Evolutionary conservation across 2,797 vertebrate species (phyloP).

Genomic region (Falco peregrinus): DNA sequence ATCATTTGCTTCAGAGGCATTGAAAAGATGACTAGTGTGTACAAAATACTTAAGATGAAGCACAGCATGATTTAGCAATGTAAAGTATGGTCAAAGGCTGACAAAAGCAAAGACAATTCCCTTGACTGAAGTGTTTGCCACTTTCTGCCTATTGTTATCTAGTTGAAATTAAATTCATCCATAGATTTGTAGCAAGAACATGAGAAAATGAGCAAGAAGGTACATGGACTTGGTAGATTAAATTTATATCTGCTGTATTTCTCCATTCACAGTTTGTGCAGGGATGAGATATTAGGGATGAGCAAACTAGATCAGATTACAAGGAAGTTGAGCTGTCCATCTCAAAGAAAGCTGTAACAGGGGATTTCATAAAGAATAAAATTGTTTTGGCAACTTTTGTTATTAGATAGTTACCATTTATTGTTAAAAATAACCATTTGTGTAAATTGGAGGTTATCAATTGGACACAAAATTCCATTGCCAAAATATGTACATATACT

Average conservation of each 20-base stretch:
- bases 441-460: not conserved
- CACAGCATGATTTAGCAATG: constrained; percentile 4
- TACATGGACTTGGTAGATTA: not conserved
- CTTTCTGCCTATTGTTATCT: not conserved
- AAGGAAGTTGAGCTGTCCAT: not conserved
- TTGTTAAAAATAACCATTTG: not conserved
- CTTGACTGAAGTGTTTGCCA: not conserved
- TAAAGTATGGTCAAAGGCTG: constrained; percentile 4
- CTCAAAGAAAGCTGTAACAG: not conserved
- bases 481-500: not conserved
- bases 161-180: not conserved
- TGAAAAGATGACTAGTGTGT: not conserved
- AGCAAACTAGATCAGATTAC: not conserved
- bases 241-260: constrained; percentile 5
- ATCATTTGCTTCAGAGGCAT: constrained; percentile 15
- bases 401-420: not conserved
- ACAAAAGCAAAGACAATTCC: constrained; percentile 5
- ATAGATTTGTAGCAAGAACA: not conserved
- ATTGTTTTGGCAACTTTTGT: not conserved
- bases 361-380: not conserved
- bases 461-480: not conserved
- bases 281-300: not conserved
- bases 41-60: not conserved
- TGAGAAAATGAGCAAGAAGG: not conserved
- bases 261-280: not conserved